A percentile compares a stretch with the other conserved stretches of the same genome.
Evolutionary conservation across 2,113 vertebrate genomes (phyloP).

Genomic region (Falco punctatus): DNA sequence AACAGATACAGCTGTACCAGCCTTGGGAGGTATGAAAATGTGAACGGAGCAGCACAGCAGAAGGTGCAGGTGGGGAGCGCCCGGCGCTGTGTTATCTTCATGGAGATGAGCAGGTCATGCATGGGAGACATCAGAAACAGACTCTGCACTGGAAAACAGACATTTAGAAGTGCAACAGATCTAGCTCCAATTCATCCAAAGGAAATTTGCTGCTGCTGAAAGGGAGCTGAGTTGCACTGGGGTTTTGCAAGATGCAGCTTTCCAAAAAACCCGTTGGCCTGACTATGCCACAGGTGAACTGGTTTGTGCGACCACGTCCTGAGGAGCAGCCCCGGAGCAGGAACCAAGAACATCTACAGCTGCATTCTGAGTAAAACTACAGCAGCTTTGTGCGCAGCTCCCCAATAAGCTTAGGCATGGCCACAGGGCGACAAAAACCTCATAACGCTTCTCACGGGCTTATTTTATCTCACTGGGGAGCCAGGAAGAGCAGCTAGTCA

Average conservation of each 20-base stretch:
- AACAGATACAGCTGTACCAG: neutral
- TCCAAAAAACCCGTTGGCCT: neutral
- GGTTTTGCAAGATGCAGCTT: neutral
- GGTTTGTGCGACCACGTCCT: rapidly evolving
- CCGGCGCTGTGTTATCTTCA: rapidly evolving
- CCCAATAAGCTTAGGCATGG: neutral
- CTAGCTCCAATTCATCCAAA: neutral
- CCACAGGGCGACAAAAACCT: neutral
- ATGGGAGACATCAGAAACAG: rapidly evolving
- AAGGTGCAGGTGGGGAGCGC: neutral
- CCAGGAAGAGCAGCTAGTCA: neutral
- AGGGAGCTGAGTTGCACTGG: neutral
- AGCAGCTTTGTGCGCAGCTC: neutral
- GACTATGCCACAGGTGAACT: neutral
- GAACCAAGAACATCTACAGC: neutral
- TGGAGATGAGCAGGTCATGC: rapidly evolving
- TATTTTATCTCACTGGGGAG: neutral
- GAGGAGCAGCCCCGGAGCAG: neutral
- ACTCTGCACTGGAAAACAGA: neutral
- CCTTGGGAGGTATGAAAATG: neutral
- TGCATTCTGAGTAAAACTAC: neutral
- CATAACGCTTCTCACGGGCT: rapidly evolving
- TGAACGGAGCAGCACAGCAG: neutral
- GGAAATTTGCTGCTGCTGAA: neutral
- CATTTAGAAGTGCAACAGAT: rapidly evolving